A percentile compares a stretch with the other conserved stretches of the same genome.
phyloP scores from a whole-genome alignment of 2,113 vertebrate genomes.

The Hippoglossus stenolepis region DNA sequence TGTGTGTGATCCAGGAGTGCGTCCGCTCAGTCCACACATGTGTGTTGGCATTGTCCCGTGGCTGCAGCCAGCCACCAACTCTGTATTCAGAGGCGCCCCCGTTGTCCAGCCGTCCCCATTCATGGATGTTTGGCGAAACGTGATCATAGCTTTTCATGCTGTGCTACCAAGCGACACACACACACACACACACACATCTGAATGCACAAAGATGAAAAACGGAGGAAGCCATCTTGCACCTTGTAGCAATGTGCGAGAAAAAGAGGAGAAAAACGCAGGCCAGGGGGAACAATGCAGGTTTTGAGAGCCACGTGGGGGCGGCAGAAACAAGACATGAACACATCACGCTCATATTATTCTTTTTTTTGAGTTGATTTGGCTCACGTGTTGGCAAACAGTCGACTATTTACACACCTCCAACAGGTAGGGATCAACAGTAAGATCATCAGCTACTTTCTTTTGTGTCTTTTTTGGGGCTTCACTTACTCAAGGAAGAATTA shows the following conservation, averaged over 20 bases:
- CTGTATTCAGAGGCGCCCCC: constrained; percentile 61
- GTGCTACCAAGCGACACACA: constrained; percentile 62
- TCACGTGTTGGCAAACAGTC: not conserved
- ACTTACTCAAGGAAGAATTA: no score
- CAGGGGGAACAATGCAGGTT: not conserved
- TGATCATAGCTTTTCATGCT: constrained; percentile 73
- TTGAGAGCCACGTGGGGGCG: not conserved
- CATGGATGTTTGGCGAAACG: constrained; percentile 67
- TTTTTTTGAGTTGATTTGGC: not conserved
- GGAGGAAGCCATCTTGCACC: constrained; percentile 48
- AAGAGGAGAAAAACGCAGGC: not conserved
- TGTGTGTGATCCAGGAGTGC: constrained; percentile 42
- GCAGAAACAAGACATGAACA: not conserved
- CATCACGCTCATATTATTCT: not conserved
- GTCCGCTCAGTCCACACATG: constrained; percentile 46
- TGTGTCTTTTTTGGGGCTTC: not conserved
- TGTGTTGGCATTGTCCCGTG: constrained; percentile 68
- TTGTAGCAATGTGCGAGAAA: not conserved
- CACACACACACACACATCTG: constrained; percentile 55
- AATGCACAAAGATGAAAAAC: constrained; percentile 57
- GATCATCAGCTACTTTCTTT: not conserved
- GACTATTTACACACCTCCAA: not conserved
- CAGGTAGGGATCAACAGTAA: not conserved
- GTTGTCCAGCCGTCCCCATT: constrained; percentile 61
- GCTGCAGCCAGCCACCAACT: constrained; percentile 58